A percentile compares a stretch with the other conserved stretches of the same genome.
Conservation (phyloP, 2,797 vertebrate genomes). For the Carapus acus region DNA sequence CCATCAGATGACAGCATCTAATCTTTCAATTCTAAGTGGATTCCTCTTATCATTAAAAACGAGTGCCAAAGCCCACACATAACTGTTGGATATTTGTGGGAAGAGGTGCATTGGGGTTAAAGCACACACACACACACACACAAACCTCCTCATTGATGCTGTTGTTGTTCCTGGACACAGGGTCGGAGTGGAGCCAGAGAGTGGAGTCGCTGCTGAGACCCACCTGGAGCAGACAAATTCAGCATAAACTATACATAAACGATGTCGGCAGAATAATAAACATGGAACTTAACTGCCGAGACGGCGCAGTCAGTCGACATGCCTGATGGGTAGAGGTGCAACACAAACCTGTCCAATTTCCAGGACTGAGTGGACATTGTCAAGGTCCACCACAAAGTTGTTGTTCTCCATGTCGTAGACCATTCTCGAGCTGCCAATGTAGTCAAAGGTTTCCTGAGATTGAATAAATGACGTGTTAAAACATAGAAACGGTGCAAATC, state of each 20-base stretch:
- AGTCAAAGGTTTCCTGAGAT: constrained; percentile 89
- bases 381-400: constrained; percentile 78
- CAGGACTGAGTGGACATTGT: constrained; percentile 84
- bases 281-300: no score
- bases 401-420: constrained; percentile 89
- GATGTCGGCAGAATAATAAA: no score
- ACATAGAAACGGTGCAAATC: no score
- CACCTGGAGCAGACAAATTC: constrained; percentile 68
- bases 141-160: constrained; percentile 73
- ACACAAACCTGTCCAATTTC: constrained; percentile 87
- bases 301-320: no score
- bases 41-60: no score
- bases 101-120: no score
- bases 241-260: no score
- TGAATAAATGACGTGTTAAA: background rate
- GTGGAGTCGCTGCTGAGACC: constrained; percentile 64
- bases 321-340: no score
- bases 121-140: background rate
- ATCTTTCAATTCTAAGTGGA: background rate
- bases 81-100: no score
- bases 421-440: constrained; percentile 95
- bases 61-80: no score
- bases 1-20: no score
- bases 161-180: constrained; percentile 76
- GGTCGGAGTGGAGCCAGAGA: constrained; percentile 90